Conservation (phyloP, 2,797 vertebrate species). For the Uromys caudimaculatus region DNA sequence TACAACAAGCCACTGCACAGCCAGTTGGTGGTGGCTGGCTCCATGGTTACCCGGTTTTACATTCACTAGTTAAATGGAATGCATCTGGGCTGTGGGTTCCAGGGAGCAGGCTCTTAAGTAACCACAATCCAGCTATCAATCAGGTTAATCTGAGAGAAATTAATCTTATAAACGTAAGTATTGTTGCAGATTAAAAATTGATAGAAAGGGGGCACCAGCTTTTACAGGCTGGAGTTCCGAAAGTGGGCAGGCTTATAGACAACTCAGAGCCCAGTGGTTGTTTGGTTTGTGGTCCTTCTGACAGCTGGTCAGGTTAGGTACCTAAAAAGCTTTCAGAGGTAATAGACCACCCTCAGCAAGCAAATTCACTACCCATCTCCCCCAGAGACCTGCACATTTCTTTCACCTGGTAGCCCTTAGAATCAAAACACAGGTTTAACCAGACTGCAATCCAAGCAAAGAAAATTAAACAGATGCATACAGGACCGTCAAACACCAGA, state of each 20-base stretch:
- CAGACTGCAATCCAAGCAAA: constrained; percentile 87
- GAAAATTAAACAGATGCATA: constrained; percentile 85
- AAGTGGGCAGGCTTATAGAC: constrained; percentile 79
- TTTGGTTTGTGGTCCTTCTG: constrained; percentile 79
- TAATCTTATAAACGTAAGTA: constrained; percentile 87
- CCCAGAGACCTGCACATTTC: constrained; percentile 74
- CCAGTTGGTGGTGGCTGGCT: constrained; percentile 89
- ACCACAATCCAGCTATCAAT: constrained; percentile 90
- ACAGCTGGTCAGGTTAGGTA: constrained; percentile 80
- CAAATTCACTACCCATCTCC: neutral
- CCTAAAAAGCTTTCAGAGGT: constrained; percentile 78
- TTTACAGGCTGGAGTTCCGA: constrained; percentile 77
- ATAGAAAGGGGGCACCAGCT: constrained; percentile 80
- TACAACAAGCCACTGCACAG: constrained; percentile 90
- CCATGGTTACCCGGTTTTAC: constrained; percentile 91
- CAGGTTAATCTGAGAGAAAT: constrained; percentile 89
- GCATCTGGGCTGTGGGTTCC: constrained; percentile 87
- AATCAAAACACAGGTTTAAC: constrained; percentile 85
- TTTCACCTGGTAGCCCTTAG: constrained; percentile 81
- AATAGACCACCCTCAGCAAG: constrained; percentile 81
- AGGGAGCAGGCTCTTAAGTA: constrained; percentile 88
- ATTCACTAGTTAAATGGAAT: constrained; percentile 91
- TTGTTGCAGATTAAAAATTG: constrained; percentile 86
- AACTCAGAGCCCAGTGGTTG: constrained; percentile 65
- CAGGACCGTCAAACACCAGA: constrained; percentile 84